A percentile compares a stretch with the other conserved stretches of the same genome.
Conservation (phyloP, 37 sponge, comb jelly and placozoan species). For the Beroe forskalii region DNA sequence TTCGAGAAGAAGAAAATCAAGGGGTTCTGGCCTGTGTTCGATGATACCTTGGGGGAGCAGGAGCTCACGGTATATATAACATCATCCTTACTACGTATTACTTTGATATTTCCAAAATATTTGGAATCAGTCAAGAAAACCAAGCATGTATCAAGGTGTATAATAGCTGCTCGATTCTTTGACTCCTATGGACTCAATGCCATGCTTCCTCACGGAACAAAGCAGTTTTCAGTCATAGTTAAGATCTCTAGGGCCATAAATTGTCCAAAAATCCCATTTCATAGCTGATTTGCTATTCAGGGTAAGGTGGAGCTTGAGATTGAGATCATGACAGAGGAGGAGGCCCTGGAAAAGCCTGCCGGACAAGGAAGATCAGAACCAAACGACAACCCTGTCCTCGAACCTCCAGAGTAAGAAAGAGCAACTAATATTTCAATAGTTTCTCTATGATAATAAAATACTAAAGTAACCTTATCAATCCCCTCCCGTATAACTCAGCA, state of each 20-base stretch:
- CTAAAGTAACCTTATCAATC: too few relatives aligned
- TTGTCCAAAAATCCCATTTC: neutral
- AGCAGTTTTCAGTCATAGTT: too few relatives aligned
- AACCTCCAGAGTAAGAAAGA: conserved; percentile 20
- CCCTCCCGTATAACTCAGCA: neutral
- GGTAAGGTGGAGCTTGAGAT: conserved; percentile 65
- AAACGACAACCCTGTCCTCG: conserved; percentile 2
- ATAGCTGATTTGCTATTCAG: neutral
- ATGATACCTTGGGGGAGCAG: conserved; percentile 23
- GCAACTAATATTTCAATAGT: neutral
- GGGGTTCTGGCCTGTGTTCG: conserved; percentile 44
- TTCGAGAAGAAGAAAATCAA: conserved; percentile 36
- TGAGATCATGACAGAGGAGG: conserved; percentile 33
- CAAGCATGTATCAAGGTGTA: too few relatives aligned
- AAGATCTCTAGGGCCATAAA: too few relatives aligned
- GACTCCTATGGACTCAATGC: neutral
- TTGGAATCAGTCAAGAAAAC: too few relatives aligned
- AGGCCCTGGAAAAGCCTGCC: conserved; percentile 37
- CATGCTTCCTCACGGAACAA: too few relatives aligned
- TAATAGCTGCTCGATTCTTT: too few relatives aligned
- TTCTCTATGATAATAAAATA: neutral
- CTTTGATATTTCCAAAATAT: too few relatives aligned
- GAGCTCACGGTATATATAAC: conserved; percentile 49
- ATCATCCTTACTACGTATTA: too few relatives aligned
- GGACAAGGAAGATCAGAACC: conserved; percentile 20